These are phyloP conservation scores for Cryptocephalus primarius DNA, from an alignment of 2,888 invertebrate genomes.

Conservation along the genomic window DNA sequence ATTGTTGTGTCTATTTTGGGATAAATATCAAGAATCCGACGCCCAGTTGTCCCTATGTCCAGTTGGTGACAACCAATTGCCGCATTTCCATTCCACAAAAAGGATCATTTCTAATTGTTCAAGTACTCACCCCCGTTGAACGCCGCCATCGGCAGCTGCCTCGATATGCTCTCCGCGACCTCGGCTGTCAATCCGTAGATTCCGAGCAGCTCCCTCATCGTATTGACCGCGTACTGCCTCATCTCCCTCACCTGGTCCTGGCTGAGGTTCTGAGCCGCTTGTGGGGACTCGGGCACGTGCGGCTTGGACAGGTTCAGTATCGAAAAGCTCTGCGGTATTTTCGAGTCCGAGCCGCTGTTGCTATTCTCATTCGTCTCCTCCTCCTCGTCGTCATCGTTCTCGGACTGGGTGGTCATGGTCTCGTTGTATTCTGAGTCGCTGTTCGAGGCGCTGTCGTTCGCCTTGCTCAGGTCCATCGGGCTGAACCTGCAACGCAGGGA, in stretches of 20 bases:
- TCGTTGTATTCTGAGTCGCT: constrained; percentile 28
- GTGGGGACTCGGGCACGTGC: constrained; percentile 22
- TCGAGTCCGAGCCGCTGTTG: constrained; percentile 23
- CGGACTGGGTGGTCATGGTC: constrained; percentile 25
- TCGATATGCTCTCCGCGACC: constrained; percentile 57
- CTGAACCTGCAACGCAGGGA: constrained; percentile 9
- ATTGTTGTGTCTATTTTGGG: too few relatives aligned
- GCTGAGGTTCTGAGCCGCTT: constrained; percentile 10
- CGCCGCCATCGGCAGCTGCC: constrained; percentile 58
- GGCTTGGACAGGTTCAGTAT: constrained; percentile 36
- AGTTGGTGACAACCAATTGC: too few relatives aligned
- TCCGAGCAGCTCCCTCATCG: constrained; percentile 66
- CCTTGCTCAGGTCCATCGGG: constrained; percentile 34
- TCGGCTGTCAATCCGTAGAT: constrained; percentile 67
- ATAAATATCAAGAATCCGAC: too few relatives aligned
- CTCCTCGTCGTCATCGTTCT: constrained; percentile 38
- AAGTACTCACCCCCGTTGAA: constrained; percentile 50
- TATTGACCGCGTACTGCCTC: constrained; percentile 67
- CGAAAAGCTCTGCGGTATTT: constrained; percentile 25
- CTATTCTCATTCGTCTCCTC: constrained; percentile 6
- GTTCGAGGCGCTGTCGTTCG: constrained; percentile 31
- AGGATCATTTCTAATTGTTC: too few relatives aligned
- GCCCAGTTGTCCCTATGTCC: too few relatives aligned
- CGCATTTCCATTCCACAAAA: too few relatives aligned
- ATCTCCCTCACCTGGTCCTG: constrained; percentile 43